Evolutionary conservation across 2,797 vertebrate species (phyloP), one percentile per base, ranked within the genome.

Genomic region (Potorous gilbertii): DNA sequence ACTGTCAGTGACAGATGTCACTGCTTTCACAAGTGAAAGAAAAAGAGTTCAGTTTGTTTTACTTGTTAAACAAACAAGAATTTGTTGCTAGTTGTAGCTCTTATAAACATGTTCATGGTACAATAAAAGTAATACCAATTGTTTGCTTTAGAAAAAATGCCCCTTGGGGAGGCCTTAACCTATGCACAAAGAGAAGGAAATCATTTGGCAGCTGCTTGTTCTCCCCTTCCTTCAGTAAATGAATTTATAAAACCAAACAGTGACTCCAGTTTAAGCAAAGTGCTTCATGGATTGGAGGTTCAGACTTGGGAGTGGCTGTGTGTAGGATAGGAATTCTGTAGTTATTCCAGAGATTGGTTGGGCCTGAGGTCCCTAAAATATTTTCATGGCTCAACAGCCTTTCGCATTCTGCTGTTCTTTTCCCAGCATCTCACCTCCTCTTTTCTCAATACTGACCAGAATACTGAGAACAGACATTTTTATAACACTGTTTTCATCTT

Each of bases 341-440:
- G 74, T 81, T 81, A 46, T 81, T 81, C 28, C 91, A 62, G 12
- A 28, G 34, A 91, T 91, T 96, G 31, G 13, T 74, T 29, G 52
- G 59, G 93, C 55, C 27, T 87, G 28, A n/a, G n/a, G 52, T 95
- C 57, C 29, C 93, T 92, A 52, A 95, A 94, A 31, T 90, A 6
- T 96, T 96, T 94, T 62, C n/a, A 52, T 46, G 91, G 52, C 95
- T 87, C 54, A 1, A n/a, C 0, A 90, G 55, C 4, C 5, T 59
- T 90, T n/a, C 34, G 56, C 27, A 55, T 96, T 28, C 81, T 96
- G 34, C 50, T 54, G 56, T 96, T 52, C 18, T 29, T 81, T 96
- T 94, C 96, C 92, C 54, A 94, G 16, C 34, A 10, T 94, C 29
- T 95, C 66, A 74, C n/a, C n/a, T 14, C 18, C 54, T 46, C 55